Evolutionary conservation across 2,888 invertebrate species (phyloP).

Genomic region (Copidosoma aretas): DNA sequence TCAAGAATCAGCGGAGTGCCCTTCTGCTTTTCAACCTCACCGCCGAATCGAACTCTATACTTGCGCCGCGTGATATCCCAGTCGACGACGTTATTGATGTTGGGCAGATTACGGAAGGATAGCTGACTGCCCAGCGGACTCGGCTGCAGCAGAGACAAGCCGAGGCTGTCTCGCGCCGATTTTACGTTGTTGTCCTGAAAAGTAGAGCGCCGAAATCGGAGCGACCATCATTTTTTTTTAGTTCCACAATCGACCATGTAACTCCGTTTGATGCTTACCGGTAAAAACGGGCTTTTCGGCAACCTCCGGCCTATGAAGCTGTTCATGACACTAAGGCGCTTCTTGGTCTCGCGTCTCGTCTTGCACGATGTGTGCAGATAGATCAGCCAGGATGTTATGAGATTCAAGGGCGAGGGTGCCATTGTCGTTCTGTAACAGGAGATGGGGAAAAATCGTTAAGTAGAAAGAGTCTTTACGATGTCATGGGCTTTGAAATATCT

Average conservation of each 20-base stretch:
- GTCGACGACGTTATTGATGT: slow-evolving; percentile 63
- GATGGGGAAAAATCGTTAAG: slow-evolving; percentile 1
- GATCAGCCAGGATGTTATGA: slow-evolving; percentile 68
- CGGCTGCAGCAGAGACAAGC: slow-evolving; percentile 52
- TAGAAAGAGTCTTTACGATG: background rate
- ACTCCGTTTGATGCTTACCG: too few relatives aligned
- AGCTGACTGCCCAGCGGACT: slow-evolving; percentile 58
- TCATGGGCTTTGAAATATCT: too few relatives aligned
- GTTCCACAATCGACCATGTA: too few relatives aligned
- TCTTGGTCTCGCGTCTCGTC: slow-evolving; percentile 55
- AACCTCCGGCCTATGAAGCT: slow-evolving; percentile 31
- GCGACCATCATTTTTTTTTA: too few relatives aligned
- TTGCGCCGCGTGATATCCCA: slow-evolving; percentile 64
- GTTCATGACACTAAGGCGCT: slow-evolving; percentile 49
- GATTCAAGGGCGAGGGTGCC: slow-evolving; percentile 75
- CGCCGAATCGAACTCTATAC: slow-evolving; percentile 61
- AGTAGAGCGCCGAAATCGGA: too few relatives aligned
- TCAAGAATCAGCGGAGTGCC: background rate
- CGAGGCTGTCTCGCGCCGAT: slow-evolving; percentile 46
- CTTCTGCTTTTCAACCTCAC: slow-evolving; percentile 29
- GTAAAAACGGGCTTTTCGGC: slow-evolving; percentile 31
- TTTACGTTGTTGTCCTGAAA: slow-evolving; percentile 55
- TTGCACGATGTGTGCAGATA: slow-evolving; percentile 62
- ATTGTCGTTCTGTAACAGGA: slow-evolving; percentile 66
- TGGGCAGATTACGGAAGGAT: slow-evolving; percentile 53